Conservation (phyloP, 2,113 vertebrate species). For the Kryptolebias marmoratus region DNA sequence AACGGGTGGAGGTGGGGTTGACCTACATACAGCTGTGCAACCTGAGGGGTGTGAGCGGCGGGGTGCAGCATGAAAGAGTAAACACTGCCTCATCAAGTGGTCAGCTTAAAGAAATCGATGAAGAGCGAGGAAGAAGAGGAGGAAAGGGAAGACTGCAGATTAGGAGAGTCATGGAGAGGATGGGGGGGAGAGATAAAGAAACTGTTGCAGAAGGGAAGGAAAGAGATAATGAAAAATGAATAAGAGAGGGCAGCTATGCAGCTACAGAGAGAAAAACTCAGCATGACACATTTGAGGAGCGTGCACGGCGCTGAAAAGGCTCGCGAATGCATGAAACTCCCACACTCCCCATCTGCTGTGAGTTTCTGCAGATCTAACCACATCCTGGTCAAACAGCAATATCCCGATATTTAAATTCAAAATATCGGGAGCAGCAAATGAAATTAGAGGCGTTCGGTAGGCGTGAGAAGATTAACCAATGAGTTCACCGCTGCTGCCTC, state of each 20-base stretch:
- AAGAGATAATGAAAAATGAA: constrained; percentile 36
- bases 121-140: constrained; percentile 19
- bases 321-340: constrained; percentile 65
- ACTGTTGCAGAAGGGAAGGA: constrained; percentile 22
- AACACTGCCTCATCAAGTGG: constrained; percentile 64
- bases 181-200: neutral
- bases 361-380: constrained; percentile 45
- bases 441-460: too few relatives aligned
- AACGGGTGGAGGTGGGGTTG: constrained; percentile 62
- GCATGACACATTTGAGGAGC: constrained; percentile 30
- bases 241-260: constrained; percentile 2
- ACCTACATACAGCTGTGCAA: constrained; percentile 85
- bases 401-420: too few relatives aligned
- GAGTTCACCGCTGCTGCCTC: too few relatives aligned
- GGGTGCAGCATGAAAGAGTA: constrained; percentile 51
- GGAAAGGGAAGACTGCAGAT: constrained; percentile 9
- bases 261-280: constrained; percentile 28
- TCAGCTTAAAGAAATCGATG: constrained; percentile 31
- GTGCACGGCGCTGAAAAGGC: constrained; percentile 50
- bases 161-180: constrained; percentile 26
- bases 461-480: neutral
- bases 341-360: constrained; percentile 68
- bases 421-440: too few relatives aligned
- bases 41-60: constrained; percentile 54
- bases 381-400: constrained; percentile 19